Conservation (phyloP, 2,888 invertebrate genomes). For the Catocala fraxini region DNA sequence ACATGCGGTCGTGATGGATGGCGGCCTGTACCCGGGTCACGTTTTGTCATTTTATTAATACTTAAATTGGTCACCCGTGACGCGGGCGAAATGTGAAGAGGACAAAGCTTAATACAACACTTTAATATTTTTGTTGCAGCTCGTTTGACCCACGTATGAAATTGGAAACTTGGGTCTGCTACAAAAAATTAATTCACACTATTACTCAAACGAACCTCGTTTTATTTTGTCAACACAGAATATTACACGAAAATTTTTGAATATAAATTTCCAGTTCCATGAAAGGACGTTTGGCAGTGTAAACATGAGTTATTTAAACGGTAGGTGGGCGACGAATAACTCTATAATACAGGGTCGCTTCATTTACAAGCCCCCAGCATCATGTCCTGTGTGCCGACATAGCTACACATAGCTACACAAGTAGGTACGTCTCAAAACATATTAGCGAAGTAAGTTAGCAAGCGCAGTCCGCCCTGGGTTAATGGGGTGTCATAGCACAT, state of each 20-base stretch:
- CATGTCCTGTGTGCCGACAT: conserved; percentile 51
- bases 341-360: conserved; percentile 51
- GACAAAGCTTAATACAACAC: conserved; percentile 62
- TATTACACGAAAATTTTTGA: conserved; percentile 26
- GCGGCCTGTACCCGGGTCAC: conserved; percentile 74
- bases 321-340: conserved; percentile 33
- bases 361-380: conserved; percentile 60
- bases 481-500: conserved; percentile 83
- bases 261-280: conserved; percentile 18
- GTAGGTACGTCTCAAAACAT: conserved; percentile 66
- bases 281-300: conserved; percentile 24
- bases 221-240: conserved; percentile 29
- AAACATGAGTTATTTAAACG: conserved; percentile 37
- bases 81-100: conserved; percentile 71
- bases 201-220: conserved; percentile 39
- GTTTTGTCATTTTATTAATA: conserved; percentile 88
- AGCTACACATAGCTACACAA: conserved; percentile 20
- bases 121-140: conserved; percentile 55
- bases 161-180: conserved; percentile 38
- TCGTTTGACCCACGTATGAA: conserved; percentile 42
- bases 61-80: conserved; percentile 85
- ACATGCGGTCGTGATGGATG: conserved; percentile 84
- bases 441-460: conserved; percentile 76
- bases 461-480: conserved; percentile 73
- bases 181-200: conserved; percentile 42